Conservation (phyloP, 2,888 invertebrate genomes). For the Rapana venosa region DNA sequence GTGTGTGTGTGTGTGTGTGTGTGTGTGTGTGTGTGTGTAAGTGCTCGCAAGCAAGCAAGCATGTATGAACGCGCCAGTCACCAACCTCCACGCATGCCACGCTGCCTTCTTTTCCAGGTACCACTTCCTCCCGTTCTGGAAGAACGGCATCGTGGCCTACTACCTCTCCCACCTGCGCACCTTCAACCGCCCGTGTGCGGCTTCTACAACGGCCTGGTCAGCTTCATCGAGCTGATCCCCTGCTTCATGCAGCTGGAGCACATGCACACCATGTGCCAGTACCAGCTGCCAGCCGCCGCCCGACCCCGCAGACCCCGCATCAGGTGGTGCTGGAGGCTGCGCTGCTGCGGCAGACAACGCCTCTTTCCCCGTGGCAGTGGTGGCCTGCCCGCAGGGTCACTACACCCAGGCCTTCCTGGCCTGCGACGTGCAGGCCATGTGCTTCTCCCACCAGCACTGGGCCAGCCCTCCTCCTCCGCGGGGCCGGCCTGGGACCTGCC, state of each 20-base stretch:
- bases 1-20: background rate
- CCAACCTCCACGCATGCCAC: background rate
- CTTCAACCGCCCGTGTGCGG: background rate
- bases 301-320: no score
- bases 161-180: background rate
- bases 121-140: background rate
- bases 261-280: slow-evolving; percentile 2
- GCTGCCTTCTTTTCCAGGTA: background rate
- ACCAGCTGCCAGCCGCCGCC: background rate
- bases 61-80: background rate
- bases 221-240: background rate
- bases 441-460: background rate
- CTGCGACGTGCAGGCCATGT: slow-evolving; percentile 3
- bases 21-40: background rate
- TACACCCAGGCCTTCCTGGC: slow-evolving; percentile 3
- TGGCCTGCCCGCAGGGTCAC: background rate
- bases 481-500: background rate
- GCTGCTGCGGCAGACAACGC: background rate
- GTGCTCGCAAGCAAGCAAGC: background rate
- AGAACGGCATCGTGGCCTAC: background rate
- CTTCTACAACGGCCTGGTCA: background rate
- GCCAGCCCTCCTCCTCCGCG: background rate
- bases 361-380: background rate
- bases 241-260: background rate
- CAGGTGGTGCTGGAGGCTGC: no score